Conservation (phyloP, 2,888 invertebrate genomes). For the Tipula helvola region DNA sequence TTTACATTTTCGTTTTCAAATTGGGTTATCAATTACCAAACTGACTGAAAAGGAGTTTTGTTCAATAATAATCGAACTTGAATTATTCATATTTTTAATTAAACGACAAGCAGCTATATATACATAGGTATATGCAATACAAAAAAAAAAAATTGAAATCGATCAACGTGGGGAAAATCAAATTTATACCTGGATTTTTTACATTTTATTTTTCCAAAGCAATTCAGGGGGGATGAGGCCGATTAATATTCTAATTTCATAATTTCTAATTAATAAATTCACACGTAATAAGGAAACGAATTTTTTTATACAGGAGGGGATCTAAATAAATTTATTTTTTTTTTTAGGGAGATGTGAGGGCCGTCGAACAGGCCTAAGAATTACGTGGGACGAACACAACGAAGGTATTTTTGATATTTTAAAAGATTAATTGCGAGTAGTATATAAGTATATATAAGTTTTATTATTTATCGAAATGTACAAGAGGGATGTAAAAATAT, state of each 20-base stretch:
- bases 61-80: neutral
- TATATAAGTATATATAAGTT: neutral
- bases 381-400: neutral
- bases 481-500: neutral
- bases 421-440: neutral
- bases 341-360: neutral
- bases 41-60: neutral
- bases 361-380: neutral
- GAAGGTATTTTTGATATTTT: neutral
- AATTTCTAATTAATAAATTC: slow-evolving; percentile 4
- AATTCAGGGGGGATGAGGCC: neutral
- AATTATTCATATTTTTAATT: neutral
- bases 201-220: neutral
- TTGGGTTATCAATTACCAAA: neutral
- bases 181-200: neutral
- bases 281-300: neutral
- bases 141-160: neutral
- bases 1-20: neutral
- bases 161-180: neutral
- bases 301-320: neutral
- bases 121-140: neutral
- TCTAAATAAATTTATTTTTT: neutral
- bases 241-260: slow-evolving; percentile 4
- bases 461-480: neutral
- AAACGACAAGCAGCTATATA: neutral